phyloP scores from a whole-genome alignment of 2,888 invertebrate species.

The Athalia cordata region DNA sequence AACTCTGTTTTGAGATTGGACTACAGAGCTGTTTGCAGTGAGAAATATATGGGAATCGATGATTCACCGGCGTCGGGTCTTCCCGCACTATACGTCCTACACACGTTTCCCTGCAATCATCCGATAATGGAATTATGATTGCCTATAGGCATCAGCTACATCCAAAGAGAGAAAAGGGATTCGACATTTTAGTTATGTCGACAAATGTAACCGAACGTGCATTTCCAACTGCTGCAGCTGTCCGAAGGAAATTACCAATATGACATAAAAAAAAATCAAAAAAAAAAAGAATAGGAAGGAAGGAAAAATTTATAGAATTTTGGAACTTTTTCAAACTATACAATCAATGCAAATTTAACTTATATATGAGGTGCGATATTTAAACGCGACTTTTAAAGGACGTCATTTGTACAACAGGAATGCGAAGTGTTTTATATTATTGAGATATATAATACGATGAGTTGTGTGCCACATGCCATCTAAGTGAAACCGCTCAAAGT shows the following conservation, averaged over 20 bases:
- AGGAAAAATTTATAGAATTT: background rate
- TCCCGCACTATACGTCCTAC: background rate
- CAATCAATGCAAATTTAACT: too few relatives aligned
- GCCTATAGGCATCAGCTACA: background rate
- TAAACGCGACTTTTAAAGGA: too few relatives aligned
- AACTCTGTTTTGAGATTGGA: background rate
- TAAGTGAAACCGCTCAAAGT: conserved; percentile 51
- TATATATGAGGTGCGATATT: too few relatives aligned
- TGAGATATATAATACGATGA: background rate
- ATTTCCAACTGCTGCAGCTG: background rate
- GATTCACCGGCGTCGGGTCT: background rate
- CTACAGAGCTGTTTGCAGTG: background rate
- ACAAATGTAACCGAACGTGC: too few relatives aligned
- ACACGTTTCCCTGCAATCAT: conserved; percentile 9
- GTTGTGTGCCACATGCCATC: conserved; percentile 56
- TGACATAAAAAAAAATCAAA: background rate
- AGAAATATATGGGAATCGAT: conserved; percentile 12
- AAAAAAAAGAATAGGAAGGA: background rate
- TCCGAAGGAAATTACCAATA: conserved; percentile 22
- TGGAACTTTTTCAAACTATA: too few relatives aligned
- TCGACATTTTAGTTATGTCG: too few relatives aligned
- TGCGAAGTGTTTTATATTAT: conserved; percentile 15
- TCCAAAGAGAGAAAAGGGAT: background rate
- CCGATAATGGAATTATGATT: conserved; percentile 35
- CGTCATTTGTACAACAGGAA: conserved; percentile 12